These are phyloP conservation scores for Bombus fervidus DNA, from an alignment of 1,140 invertebrate genomes.

Conservation along the genomic window DNA sequence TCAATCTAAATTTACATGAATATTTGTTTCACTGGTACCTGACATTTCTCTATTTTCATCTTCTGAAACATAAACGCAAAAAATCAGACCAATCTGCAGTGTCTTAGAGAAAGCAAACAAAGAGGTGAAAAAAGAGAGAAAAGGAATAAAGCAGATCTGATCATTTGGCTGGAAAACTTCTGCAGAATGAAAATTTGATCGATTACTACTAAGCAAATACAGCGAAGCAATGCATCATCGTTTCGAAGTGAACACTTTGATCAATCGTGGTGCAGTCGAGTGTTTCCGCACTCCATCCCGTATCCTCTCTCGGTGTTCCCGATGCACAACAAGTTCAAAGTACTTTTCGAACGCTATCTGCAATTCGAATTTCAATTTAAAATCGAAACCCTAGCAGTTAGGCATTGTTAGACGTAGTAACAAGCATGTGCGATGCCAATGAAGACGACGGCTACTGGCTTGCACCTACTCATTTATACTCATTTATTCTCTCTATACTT, in stretches of 20 bases:
- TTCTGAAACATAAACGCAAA: not conserved
- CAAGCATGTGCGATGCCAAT: slow-evolving; percentile 21
- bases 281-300: slow-evolving; percentile 39
- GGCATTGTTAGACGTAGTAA: slow-evolving; percentile 46
- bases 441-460: slow-evolving; percentile 14
- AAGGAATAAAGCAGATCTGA: not conserved
- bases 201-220: slow-evolving; percentile 60
- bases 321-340: slow-evolving; percentile 58
- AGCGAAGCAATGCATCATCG: slow-evolving; percentile 44
- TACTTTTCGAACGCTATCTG: slow-evolving; percentile 61
- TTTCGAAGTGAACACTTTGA: slow-evolving; percentile 60
- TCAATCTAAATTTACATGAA: not conserved
- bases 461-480: slow-evolving; percentile 29
- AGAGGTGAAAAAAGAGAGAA: too few species aligned
- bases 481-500: not conserved
- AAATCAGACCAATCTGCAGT: not conserved
- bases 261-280: slow-evolving; percentile 55
- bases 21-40: not conserved
- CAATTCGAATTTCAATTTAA: slow-evolving; percentile 69
- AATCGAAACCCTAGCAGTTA: slow-evolving; percentile 55
- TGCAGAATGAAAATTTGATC: slow-evolving; percentile 40
- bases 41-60: too few species aligned
- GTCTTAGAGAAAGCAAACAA: not conserved
- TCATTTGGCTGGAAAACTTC: slow-evolving; percentile 11
- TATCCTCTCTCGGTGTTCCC: slow-evolving; percentile 6